Conservation (phyloP, 2,888 invertebrate species). For the Andrena minutula region DNA sequence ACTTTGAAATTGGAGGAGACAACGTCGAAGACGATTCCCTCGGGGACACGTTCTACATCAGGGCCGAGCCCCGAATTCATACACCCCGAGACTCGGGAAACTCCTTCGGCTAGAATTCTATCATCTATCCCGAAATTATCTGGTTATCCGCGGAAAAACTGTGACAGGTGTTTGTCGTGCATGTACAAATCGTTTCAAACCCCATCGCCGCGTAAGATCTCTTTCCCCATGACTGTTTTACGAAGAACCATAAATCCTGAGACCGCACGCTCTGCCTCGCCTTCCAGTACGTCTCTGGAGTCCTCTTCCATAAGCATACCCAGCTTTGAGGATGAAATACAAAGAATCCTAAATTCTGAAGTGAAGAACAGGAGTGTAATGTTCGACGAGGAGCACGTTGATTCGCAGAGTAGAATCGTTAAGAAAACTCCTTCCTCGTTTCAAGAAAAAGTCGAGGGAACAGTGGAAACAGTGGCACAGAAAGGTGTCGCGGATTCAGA, state of each 20-base stretch:
- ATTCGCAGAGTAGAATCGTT: background rate
- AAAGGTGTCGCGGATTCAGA: constrained; percentile 10
- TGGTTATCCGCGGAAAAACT: constrained; percentile 73
- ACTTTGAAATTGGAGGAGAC: constrained; percentile 22
- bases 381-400: constrained; percentile 13
- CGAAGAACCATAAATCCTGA: constrained; percentile 1
- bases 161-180: constrained; percentile 81
- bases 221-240: constrained; percentile 35
- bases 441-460: background rate
- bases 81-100: constrained; percentile 20
- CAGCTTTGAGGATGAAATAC: constrained; percentile 1
- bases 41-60: constrained; percentile 70
- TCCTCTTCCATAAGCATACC: constrained; percentile 53
- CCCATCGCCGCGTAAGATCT: background rate
- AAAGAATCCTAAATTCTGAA: constrained; percentile 3
- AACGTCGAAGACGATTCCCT: constrained; percentile 59
- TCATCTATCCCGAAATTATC: constrained; percentile 73
- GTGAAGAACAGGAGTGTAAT: constrained; percentile 16
- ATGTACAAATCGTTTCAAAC: constrained; percentile 71
- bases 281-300: background rate
- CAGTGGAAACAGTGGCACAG: background rate
- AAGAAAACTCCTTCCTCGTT: too few relatives aligned
- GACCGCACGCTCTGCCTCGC: background rate
- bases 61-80: constrained; percentile 60
- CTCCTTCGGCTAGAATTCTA: constrained; percentile 49